Conservation (phyloP, 2,797 vertebrate genomes). For the Acridotheres tristis region DNA sequence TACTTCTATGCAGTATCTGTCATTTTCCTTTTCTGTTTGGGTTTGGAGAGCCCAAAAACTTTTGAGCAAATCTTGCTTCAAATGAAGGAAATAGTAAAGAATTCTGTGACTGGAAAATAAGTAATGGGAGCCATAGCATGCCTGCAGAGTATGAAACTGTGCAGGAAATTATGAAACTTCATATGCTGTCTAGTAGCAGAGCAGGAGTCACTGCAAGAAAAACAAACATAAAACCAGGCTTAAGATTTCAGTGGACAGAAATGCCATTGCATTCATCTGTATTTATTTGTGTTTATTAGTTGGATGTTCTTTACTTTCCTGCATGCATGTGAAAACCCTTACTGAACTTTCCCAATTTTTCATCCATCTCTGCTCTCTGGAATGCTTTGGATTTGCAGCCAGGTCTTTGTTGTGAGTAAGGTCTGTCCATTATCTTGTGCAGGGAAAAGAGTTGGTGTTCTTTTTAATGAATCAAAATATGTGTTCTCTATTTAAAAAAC, state of each 20-base stretch:
- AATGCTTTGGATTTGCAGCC: background rate
- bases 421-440: background rate
- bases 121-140: background rate
- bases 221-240: background rate
- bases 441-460: slow-evolving; percentile 13
- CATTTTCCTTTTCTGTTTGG: background rate
- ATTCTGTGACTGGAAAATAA: background rate
- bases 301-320: background rate
- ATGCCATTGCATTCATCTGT: background rate
- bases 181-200: background rate
- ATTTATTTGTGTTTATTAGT: background rate
- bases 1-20: background rate
- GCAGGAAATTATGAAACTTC: background rate
- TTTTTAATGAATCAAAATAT: slow-evolving; percentile 64
- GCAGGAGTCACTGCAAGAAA: background rate
- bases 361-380: background rate
- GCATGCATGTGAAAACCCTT: background rate
- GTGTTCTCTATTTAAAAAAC: slow-evolving; percentile 68
- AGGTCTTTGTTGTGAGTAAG: background rate
- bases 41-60: background rate
- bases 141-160: background rate
- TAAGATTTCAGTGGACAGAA: background rate
- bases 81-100: background rate
- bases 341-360: background rate
- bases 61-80: background rate